phyloP scores from a whole-genome alignment of 1,140 invertebrate genomes.

The Pomacea maculata region DNA sequence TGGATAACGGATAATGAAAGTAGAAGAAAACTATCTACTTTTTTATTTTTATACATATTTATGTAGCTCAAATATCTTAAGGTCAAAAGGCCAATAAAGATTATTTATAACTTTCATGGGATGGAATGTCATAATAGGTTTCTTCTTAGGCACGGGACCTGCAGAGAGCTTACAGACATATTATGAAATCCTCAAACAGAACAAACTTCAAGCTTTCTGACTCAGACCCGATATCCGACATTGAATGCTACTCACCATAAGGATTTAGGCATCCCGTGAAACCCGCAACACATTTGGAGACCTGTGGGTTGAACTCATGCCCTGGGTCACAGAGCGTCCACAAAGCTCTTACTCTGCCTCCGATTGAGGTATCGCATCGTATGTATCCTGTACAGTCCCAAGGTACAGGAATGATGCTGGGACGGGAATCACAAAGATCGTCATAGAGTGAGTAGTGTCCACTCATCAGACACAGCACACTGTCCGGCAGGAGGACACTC shows the following conservation, averaged over 20 bases:
- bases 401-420: conserved; percentile 1
- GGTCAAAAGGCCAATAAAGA: too few relatives aligned
- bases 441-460: conserved; percentile 18
- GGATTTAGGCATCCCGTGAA: conserved; percentile 13
- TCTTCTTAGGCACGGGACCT: too few relatives aligned
- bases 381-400: conserved; percentile 30
- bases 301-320: conserved; percentile 1
- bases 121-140: too few relatives aligned
- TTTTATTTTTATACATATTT: too few relatives aligned
- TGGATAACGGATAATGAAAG: not conserved
- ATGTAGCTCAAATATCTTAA: too few relatives aligned
- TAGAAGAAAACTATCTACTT: too few relatives aligned
- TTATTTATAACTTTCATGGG: too few relatives aligned
- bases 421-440: conserved; percentile 1
- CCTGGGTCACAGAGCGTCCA: conserved; percentile 17
- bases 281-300: not conserved
- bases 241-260: conserved; percentile 13
- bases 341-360: conserved; percentile 6
- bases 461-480: not conserved
- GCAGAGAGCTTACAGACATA: too few relatives aligned
- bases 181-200: not conserved
- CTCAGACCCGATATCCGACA: not conserved
- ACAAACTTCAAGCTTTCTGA: not conserved
- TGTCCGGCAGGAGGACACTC: not conserved
- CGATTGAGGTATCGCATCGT: not conserved